Conservation (phyloP, 2,797 vertebrate genomes). For the Amniataba percoides region DNA sequence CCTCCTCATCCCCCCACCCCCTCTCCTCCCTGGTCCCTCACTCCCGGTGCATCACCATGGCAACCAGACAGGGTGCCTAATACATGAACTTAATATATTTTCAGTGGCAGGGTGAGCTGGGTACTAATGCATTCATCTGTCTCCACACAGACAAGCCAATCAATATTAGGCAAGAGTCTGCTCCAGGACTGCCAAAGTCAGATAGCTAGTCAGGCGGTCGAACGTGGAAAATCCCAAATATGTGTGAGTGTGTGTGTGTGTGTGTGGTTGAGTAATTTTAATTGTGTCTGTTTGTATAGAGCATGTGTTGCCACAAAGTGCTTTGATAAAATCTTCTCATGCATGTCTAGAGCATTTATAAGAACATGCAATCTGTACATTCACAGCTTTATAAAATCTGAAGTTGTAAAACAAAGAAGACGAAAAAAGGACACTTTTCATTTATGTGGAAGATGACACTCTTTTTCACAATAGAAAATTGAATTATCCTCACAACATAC, state of each 20-base stretch:
- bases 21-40: constrained; percentile 69
- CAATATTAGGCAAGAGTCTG: constrained; percentile 84
- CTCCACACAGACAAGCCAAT: constrained; percentile 87
- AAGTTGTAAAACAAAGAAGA: neutral
- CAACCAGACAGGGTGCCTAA: constrained; percentile 90
- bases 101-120: constrained; percentile 85
- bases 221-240: constrained; percentile 70
- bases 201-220: constrained; percentile 53
- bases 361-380: constrained; percentile 18
- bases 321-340: constrained; percentile 42
- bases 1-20: constrained; percentile 57
- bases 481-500: constrained; percentile 6
- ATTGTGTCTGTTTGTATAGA: constrained; percentile 20
- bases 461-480: constrained; percentile 1
- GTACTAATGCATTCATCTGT: constrained; percentile 89
- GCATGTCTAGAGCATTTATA: constrained; percentile 11
- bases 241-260: constrained; percentile 11
- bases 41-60: constrained; percentile 85
- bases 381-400: constrained; percentile 13
- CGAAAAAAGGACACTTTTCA: neutral
- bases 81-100: constrained; percentile 90
- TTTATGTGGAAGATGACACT: neutral
- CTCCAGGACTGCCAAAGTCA: constrained; percentile 78
- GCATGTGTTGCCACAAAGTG: constrained; percentile 31
- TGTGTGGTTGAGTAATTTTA: constrained; percentile 21